Percentiles rank a stretch among this genome's conserved stretches.
phyloP scores from a whole-genome alignment of 2,113 vertebrate species.

The Tragelaphus strepsiceros region DNA sequence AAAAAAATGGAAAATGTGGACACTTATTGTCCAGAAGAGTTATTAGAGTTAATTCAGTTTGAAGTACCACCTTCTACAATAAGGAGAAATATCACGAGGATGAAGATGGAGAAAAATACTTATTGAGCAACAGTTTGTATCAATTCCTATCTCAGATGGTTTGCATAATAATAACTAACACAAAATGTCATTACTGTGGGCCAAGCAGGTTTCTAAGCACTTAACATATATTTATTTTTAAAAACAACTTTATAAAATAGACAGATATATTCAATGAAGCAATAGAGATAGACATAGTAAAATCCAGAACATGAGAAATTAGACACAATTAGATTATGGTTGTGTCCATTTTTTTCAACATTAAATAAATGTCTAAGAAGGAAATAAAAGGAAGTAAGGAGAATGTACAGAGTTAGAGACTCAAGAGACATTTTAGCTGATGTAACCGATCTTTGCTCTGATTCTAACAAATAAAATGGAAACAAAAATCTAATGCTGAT shows the following conservation, averaged over 20 bases:
- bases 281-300: not conserved
- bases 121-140: not conserved
- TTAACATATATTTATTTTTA: not conserved
- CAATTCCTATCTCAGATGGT: not conserved
- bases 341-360: not conserved
- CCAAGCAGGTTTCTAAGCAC: not conserved
- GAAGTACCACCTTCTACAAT: not conserved
- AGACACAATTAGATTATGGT: not conserved
- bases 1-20: not conserved
- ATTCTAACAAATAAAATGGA: not conserved
- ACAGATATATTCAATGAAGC: not conserved
- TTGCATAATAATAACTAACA: not conserved
- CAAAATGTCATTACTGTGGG: not conserved
- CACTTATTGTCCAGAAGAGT: not conserved
- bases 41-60: not conserved
- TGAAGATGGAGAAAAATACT: not conserved
- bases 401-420: not conserved
- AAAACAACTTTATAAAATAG: not conserved
- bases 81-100: not conserved
- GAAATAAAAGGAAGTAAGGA: not conserved
- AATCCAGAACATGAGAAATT: not conserved
- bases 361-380: not conserved
- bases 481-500: not conserved
- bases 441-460: not conserved
- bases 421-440: not conserved